Evolutionary conservation across 1,140 invertebrate species (phyloP).

Genomic region (Tigriopus japonicus): DNA sequence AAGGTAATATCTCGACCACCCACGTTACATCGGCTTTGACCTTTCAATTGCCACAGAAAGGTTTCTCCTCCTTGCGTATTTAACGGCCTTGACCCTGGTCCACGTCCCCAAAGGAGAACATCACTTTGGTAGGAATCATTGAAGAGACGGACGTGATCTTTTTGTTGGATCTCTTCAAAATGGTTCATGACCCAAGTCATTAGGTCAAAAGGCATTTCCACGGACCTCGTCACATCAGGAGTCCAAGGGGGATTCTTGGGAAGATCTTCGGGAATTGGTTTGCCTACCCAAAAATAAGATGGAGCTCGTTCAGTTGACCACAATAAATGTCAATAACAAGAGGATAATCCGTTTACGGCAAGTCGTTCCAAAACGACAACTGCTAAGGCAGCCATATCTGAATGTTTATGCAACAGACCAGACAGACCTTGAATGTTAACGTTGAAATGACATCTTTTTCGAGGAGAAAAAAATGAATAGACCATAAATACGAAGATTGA

Average conservation of each 20-base stretch:
- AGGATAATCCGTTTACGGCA: no score
- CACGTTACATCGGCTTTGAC: background rate
- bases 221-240: background rate
- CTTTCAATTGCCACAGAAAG: background rate
- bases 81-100: background rate
- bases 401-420: no score
- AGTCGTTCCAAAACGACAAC: no score
- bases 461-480: no score
- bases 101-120: background rate
- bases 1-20: background rate
- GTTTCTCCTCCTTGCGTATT: background rate
- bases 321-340: no score
- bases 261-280: background rate
- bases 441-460: no score
- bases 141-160: background rate
- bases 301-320: no score
- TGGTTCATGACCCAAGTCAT: background rate
- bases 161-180: background rate
- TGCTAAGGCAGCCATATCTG: no score
- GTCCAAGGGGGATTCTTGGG: background rate
- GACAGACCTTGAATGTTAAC: no score
- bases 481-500: no score
- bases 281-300: background rate
- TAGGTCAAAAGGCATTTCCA: background rate
- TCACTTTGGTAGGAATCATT: background rate